A percentile compares a stretch with the other conserved stretches of the same genome.
Evolutionary conservation across 2,113 vertebrate species (phyloP).

Genomic region (Heteronetta atricapilla): DNA sequence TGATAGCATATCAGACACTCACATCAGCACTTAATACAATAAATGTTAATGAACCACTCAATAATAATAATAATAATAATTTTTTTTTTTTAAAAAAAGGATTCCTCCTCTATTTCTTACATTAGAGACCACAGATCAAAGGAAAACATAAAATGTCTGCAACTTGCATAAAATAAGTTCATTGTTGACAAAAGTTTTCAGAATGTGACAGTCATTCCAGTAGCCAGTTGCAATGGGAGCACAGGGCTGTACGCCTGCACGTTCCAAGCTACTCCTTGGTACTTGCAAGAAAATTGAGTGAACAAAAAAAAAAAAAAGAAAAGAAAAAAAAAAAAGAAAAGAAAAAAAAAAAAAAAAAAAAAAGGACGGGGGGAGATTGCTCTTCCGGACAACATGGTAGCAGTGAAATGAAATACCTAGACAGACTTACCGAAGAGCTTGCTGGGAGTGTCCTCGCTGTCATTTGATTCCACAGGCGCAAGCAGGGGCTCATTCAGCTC

Average conservation of each 20-base stretch:
- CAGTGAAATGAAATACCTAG: conserved; percentile 81
- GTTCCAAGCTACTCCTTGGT: conserved; percentile 18
- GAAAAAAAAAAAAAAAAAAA: neutral
- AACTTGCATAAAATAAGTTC: conserved; percentile 50
- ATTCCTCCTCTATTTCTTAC: neutral
- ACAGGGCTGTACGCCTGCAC: neutral
- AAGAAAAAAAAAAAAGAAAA: too few species aligned
- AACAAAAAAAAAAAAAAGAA: neutral
- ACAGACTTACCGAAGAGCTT: conserved; percentile 96
- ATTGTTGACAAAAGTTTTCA: conserved; percentile 68
- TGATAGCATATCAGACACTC: neutral
- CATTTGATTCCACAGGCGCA: conserved; percentile 90
- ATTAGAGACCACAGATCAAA: neutral
- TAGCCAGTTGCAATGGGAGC: neutral
- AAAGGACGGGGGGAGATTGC: neutral
- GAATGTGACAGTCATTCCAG: neutral
- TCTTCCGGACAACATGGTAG: conserved; percentile 74
- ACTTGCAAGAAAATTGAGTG: conserved; percentile 43
- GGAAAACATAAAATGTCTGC: neutral
- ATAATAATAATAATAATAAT: neutral
- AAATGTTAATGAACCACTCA: conserved; percentile 30
- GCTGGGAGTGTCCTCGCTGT: conserved; percentile 92
- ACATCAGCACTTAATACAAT: conserved; percentile 15
- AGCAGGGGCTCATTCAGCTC: conserved; percentile 93
- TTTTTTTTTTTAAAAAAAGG: neutral